phyloP scores from a whole-genome alignment of 2,797 vertebrate species.

The Coccyzus lansbergi region DNA sequence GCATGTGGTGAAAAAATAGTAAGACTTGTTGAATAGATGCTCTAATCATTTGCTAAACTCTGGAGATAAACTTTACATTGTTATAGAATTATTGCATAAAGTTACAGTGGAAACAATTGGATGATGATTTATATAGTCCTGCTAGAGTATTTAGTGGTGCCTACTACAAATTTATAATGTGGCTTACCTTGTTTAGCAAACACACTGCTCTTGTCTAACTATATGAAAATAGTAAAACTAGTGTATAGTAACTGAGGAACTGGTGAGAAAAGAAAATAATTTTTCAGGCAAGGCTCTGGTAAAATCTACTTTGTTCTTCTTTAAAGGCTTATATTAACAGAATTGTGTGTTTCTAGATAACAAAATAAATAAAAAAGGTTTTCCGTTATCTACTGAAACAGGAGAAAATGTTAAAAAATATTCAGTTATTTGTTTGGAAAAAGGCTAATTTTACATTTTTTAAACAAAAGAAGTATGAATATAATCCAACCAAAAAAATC shows the following conservation, averaged over 20 bases:
- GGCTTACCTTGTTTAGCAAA: background rate
- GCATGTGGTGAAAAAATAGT: background rate
- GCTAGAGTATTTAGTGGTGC: background rate
- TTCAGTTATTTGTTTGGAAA: too few relatives aligned
- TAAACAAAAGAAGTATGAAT: too few relatives aligned
- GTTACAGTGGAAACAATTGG: background rate
- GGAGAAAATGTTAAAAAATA: too few relatives aligned
- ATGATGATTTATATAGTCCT: background rate
- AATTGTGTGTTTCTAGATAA: background rate
- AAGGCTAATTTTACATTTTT: too few relatives aligned
- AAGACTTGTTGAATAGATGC: background rate
- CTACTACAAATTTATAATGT: background rate
- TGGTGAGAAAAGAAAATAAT: background rate
- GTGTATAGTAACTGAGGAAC: background rate
- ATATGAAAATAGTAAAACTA: background rate
- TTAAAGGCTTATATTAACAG: background rate
- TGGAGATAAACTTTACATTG: background rate
- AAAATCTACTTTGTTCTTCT: background rate
- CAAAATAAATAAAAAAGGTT: background rate
- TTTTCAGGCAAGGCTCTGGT: background rate
- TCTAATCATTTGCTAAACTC: background rate
- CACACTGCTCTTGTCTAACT: background rate
- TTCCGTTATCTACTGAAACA: too few relatives aligned
- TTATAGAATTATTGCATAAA: background rate
- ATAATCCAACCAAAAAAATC: background rate